Base-by-base conservation (phyloP, 1,140 invertebrate species). In the Diorhabda elongata region DNA sequence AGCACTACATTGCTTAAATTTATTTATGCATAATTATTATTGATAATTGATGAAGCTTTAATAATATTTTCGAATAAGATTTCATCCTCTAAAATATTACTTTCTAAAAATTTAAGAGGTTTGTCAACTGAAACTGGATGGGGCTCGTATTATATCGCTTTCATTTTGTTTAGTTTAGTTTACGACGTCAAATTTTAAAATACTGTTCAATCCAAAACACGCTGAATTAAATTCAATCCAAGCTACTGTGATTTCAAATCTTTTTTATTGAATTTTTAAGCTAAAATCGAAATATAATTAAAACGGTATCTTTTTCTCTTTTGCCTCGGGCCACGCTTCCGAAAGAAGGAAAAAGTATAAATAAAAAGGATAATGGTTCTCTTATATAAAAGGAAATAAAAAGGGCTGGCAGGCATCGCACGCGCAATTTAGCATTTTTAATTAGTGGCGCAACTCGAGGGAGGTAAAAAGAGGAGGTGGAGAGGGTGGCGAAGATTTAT, bases 401-500 rank as follows among this genome's bases (percentile, higher is more conserved):
- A 63, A 68, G 61, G 67, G 59, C 61, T 62, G 63, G 4, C 42
- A 47, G 64, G 63, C 64, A 58, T 67, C 65, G 60, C 65, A 61
- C 60, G 63, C 56, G 64, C 69, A 70, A 70, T 70, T 70, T 70
- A 70, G 59, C 69, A 67, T 70, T 70, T 67, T 70, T 70, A 70
- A 70, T 70, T 70, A 70, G 65, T 56, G 66, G 56, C 57, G 47
- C 47, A 52, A 52, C 47, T 52, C 47, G 47, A 52, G 47, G 47
- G 47, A 52, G 6, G 47, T 8, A 52, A 52, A 44, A 42, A 60
- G 56, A 60, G 67, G 65, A 60, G 67, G 65, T 43, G 65, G 91
- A 77, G 9, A 52, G 47, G 47, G 47, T 52, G 47, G 47, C 47
- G 47, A 52, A 52, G 67, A 68, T 68, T 68, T 68, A 68, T 63